Evolutionary conservation across 2,797 vertebrate species (phyloP), one percentile per base, ranked within the genome.

Genomic region (Mus spretus): DNA sequence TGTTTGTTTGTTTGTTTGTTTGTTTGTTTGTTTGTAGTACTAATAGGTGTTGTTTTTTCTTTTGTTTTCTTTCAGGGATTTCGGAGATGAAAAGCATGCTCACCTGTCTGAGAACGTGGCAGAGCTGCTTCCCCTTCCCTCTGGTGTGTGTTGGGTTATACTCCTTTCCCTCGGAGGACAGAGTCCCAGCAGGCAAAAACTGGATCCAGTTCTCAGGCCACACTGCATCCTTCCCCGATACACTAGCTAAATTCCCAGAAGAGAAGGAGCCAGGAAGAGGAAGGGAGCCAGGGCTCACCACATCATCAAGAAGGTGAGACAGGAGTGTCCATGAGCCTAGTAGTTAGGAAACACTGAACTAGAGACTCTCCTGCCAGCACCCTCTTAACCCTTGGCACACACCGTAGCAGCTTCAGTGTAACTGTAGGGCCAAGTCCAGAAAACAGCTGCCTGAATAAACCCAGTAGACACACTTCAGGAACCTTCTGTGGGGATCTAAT

Each of bases 361-460:
- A 0, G 34, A 19, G 2, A 14, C 44, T 85, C 22, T 26, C 11
- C 20, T 3, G 2, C 1, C 0, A 5, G 22, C 3, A 15, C 15
- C 40, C 34, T 55, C 31, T 37, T 40, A 37, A 22, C 37, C 1
- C 14, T 31, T 12, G 59, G n/a, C 28, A 19, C 34, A 19, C 14
- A 22, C 14, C 0, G 0, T 1, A 13, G 20, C 8, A 59, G 47
- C 82, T 70, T 61, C 90, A 5, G 9, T 28, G 8, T 15, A 61
- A 61, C 24, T 0, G 40, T 47, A 50, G 67, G 37, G 34, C 2
- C 44, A 50, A 40, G 70, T 92, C 70, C 89, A 91, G 78, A 57
- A 92, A 96, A 77, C 37, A 91, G 93, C 89, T 91, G 53, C 75
- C 59, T 26, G 79, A n/a, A 80, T 26, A 40, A 86, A 77, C 70